phyloP scores from a whole-genome alignment of 2,113 vertebrate genomes.

The Cynopterus brachyotis region DNA sequence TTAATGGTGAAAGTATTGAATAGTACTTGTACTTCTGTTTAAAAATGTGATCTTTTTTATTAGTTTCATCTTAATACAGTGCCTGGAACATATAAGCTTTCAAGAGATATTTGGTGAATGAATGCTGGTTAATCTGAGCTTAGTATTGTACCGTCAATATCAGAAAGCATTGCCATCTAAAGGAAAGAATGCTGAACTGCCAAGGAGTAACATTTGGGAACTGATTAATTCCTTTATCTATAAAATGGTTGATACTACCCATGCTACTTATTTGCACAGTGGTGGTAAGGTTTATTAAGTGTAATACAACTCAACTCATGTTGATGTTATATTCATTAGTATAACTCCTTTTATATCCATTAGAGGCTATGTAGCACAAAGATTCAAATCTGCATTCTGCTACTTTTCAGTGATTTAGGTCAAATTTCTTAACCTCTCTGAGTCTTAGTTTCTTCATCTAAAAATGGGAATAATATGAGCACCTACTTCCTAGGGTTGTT shows the following conservation, averaged over 20 bases:
- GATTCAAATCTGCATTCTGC: not conserved
- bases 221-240: not conserved
- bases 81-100: not conserved
- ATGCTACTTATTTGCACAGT: not conserved
- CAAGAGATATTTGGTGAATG: not conserved
- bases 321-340: not conserved
- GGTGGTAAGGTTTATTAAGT: not conserved
- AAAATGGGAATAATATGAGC: not conserved
- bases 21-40: not conserved
- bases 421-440: not conserved
- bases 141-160: not conserved
- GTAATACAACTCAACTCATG: not conserved
- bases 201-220: not conserved
- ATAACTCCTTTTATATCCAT: not conserved
- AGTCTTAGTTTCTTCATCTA: not conserved
- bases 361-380: not conserved
- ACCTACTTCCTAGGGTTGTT: not conserved
- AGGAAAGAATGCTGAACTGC: slow-evolving; percentile 10
- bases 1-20: not conserved
- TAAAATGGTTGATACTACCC: not conserved
- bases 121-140: not conserved
- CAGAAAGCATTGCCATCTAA: not conserved
- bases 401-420: not conserved
- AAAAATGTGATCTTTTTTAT: not conserved
- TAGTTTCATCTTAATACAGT: not conserved